Conservation (phyloP, 2,797 vertebrate genomes). For the Ceryle rudis region DNA sequence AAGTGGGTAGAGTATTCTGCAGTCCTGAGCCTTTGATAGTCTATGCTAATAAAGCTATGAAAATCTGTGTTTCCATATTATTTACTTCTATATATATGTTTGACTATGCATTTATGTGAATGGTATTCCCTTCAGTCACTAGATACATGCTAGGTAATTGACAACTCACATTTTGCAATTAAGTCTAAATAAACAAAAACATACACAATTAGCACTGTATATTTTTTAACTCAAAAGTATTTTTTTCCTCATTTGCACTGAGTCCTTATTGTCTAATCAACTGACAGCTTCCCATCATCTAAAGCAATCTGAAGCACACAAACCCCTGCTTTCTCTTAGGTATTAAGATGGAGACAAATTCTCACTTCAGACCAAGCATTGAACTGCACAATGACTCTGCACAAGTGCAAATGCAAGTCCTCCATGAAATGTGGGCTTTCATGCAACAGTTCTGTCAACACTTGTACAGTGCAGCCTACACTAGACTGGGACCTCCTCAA, state of each 20-base stretch:
- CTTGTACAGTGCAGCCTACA: background rate
- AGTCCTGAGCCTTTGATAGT: background rate
- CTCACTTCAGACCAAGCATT: background rate
- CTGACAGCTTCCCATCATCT: background rate
- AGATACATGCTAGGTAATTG: background rate
- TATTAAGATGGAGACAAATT: background rate
- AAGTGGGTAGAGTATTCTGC: background rate
- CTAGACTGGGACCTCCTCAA: background rate
- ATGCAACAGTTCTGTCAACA: background rate
- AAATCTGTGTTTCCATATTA: background rate
- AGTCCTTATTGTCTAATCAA: background rate
- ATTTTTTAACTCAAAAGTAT: background rate
- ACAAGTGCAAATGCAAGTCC: background rate
- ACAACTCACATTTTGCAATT: background rate
- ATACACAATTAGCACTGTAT: background rate
- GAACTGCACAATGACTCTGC: background rate
- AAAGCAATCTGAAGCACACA: background rate
- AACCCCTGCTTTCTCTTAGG: background rate
- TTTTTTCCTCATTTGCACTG: background rate
- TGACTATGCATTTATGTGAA: background rate
- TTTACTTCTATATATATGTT: background rate
- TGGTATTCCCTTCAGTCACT: background rate
- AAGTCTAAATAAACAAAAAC: background rate
- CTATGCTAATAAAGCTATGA: background rate
- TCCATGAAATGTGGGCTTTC: background rate